phyloP scores from a whole-genome alignment of 2,888 invertebrate species.

The Villa cingulata region DNA sequence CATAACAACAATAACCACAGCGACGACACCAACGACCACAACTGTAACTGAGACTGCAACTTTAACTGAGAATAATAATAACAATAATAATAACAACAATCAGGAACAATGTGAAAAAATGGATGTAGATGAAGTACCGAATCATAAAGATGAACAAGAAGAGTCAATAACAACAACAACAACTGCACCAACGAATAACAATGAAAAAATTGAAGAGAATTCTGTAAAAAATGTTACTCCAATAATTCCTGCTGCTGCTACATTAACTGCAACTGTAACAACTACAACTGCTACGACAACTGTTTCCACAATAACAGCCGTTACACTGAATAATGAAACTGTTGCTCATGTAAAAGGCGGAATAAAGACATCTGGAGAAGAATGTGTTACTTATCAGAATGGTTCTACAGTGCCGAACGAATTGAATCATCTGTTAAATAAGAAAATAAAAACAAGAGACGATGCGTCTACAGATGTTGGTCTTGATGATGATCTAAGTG shows the following conservation, averaged over 20 bases:
- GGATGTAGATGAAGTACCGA: conserved; percentile 11
- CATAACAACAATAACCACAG: too few relatives aligned
- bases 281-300: background rate
- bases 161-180: conserved; percentile 7
- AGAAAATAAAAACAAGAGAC: conserved; percentile 19
- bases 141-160: conserved; percentile 10
- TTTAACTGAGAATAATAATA: conserved; percentile 5
- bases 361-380: background rate
- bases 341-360: background rate
- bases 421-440: conserved; percentile 26
- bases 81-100: conserved; percentile 4
- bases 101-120: conserved; percentile 6
- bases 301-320: background rate
- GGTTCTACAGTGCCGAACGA: conserved; percentile 16
- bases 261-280: background rate
- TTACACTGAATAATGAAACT: background rate
- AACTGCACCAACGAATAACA: background rate
- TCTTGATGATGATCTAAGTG: conserved; percentile 57
- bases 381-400: conserved; percentile 7
- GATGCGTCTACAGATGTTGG: conserved; percentile 32
- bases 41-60: background rate
- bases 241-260: background rate
- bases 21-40: background rate
- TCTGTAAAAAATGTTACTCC: background rate
- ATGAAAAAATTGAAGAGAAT: conserved; percentile 1